Evolutionary conservation across 2,113 vertebrate species (phyloP), one percentile per base, ranked within the genome.

Genomic region (Trachemys scripta): DNA sequence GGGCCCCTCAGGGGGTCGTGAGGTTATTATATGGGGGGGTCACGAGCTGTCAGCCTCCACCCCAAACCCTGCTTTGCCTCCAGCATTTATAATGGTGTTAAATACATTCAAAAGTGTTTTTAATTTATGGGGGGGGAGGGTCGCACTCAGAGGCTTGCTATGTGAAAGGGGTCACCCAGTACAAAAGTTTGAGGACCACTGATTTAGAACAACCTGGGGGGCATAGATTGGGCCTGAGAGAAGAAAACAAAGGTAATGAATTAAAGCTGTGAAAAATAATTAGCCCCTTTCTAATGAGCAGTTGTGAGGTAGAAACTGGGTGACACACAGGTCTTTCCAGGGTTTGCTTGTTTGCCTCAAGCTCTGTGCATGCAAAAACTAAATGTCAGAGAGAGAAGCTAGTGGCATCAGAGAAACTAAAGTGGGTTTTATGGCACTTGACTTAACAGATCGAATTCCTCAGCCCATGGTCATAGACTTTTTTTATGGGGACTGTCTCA

Each of bases 401-500:
- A 91, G 49, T 51, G 62, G 81, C 90, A 88, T 35, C 51, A 89
- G 65, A 78, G 88, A 82, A 94, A 38, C 0, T 7, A 84, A 96
- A 96, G 87, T 4, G 11, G 7, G 1, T 57, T 96, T 91, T 90
- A 53, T 92, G 90, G 92, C 57, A 17, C 31, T 94, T 50, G n/a
- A 54, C 90, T 92, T 90, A 88, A 84, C 88, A 90, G 90, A 90
- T 82, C 31, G 57, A 80, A 78, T 81, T 72, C 88, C 51, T 82
- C 35, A 72, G 56, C 29, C 53, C 79, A 51, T 80, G 51, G 72
- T 90, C 90, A 38, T 42, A 92, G 62, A 81, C 59, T 93, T 94
- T 91, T 54, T 88, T 79, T 53, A 80, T 81, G 80, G 95, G 84
- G 17, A 90, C 76, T 90, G 86, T 93, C 87, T 88, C 75, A 50